Evolutionary conservation across 2,888 invertebrate genomes (phyloP), one percentile per base, ranked within the genome.

Genomic region (Lochmaea capreae): DNA sequence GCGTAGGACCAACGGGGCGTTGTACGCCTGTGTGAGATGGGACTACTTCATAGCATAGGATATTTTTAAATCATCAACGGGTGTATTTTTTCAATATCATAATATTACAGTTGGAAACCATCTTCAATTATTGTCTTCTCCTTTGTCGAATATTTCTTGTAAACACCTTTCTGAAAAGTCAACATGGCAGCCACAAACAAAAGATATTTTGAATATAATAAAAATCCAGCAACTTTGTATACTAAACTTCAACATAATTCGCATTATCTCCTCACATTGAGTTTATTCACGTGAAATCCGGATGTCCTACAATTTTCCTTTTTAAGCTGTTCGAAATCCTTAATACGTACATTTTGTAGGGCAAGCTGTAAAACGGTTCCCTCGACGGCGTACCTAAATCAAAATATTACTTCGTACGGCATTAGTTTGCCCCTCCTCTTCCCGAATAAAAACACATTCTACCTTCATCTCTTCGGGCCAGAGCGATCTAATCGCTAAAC

Each of bases 401-500:
- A 43, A 63, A 63, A 63, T 63, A 16, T 39, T 42, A 16, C 16
- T 63, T 63, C 46, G 18, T 18, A 42, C 16, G 16, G 62, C 62
- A 16, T 62, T 62, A 63, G 12, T 42, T n/a, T 2, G 5, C n/a
- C 14, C 14, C 6, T 2, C 8, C 33, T 5, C 9, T 9, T 9
- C 2, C 33, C 8, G 33, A 39, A 49, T 26, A 52, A 49, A 65
- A 52, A 65, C 49, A 65, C 43, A n/a, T 49, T 26, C 16, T 52
- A 65, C 43, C 65, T 65, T 65, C 49, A 65, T 65, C 65, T 65
- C 65, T 39, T 62, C 6, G 62, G 62, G 16, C 8, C 33, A 39
- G 33, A 42, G 43, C 62, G 43, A 63, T 71, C 65, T 71, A 71
- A 71, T 71, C 65, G 65, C 57, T 46, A 62, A 71, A 71, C 65